A percentile compares a stretch with the other conserved stretches of the same genome.
Evolutionary conservation across 2,113 vertebrate species (phyloP).

Genomic region (Lampris incognitus): DNA sequence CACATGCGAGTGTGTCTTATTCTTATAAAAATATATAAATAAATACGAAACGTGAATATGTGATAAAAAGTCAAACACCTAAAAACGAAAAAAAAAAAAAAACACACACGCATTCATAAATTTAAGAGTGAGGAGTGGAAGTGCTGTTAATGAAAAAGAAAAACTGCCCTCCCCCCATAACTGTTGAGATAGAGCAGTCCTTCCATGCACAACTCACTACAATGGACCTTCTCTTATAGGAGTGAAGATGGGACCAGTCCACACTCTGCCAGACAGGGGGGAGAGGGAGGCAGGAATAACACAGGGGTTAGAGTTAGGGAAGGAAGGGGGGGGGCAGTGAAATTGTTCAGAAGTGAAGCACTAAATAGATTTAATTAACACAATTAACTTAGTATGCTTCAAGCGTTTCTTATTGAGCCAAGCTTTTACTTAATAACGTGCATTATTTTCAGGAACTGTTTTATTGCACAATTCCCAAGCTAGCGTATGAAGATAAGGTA

Average conservation of each 20-base stretch:
- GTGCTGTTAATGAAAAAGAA: constrained; percentile 29
- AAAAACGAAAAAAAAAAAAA: neutral
- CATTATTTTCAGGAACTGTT: neutral
- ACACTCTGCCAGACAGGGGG: constrained; percentile 74
- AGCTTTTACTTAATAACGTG: no score
- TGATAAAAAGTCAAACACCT: constrained; percentile 26
- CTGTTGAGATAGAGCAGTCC: constrained; percentile 50
- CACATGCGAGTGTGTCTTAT: neutral
- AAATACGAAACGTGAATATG: neutral
- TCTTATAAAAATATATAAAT: neutral
- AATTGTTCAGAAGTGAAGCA: constrained; percentile 5
- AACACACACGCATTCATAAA: constrained; percentile 32
- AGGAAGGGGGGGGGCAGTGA: neutral
- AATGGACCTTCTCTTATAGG: constrained; percentile 81
- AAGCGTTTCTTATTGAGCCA: no score
- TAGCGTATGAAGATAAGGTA: no score
- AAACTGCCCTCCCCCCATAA: constrained; percentile 5
- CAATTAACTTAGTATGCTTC: no score
- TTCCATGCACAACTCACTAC: constrained; percentile 78
- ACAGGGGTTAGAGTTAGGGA: constrained; percentile 37
- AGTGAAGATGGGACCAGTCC: constrained; percentile 62
- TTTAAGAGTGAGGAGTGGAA: constrained; percentile 24
- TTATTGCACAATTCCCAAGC: neutral
- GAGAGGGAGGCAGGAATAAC: constrained; percentile 51
- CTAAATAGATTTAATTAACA: neutral